Conservation (phyloP, 92 coral and sea anemone species). For the Blastomussa wellsi region DNA sequence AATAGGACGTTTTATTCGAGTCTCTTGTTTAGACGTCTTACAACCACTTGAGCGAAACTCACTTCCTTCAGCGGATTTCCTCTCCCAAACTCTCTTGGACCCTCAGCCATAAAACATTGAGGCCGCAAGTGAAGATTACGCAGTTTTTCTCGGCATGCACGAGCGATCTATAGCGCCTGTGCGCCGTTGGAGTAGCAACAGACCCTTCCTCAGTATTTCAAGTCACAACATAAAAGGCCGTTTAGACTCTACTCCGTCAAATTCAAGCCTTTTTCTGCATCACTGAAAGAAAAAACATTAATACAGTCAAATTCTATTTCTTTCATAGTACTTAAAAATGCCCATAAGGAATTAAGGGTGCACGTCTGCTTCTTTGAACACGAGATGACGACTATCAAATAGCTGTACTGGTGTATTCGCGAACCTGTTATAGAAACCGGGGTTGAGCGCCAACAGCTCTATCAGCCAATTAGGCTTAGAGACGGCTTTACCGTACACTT, state of each 20-base stretch:
- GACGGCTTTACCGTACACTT: too few species aligned
- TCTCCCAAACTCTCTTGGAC: not conserved
- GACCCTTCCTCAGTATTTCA: not conserved
- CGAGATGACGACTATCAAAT: too few species aligned
- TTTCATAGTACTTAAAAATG: not conserved
- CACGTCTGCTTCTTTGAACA: not conserved
- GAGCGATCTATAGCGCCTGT: not conserved
- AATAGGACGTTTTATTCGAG: not conserved
- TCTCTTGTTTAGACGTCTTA: too few species aligned
- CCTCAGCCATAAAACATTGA: not conserved
- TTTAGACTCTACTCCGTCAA: slow-evolving; percentile 23
- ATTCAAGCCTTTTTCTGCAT: slow-evolving; percentile 36
- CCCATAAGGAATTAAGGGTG: not conserved
- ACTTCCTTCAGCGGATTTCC: not conserved
- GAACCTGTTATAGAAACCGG: too few species aligned
- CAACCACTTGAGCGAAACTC: too few species aligned
- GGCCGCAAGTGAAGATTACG: not conserved
- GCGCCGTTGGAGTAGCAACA: not conserved
- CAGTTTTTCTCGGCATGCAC: not conserved
- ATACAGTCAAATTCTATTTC: not conserved
- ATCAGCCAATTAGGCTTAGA: too few species aligned
- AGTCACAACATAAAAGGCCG: not conserved
- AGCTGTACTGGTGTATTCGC: too few species aligned
- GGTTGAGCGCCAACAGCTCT: too few species aligned
- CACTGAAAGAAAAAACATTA: slow-evolving; percentile 14